phyloP scores from a whole-genome alignment of 37 sponge, comb jelly and placozoan species.

The Lycopodina hypogea region DNA sequence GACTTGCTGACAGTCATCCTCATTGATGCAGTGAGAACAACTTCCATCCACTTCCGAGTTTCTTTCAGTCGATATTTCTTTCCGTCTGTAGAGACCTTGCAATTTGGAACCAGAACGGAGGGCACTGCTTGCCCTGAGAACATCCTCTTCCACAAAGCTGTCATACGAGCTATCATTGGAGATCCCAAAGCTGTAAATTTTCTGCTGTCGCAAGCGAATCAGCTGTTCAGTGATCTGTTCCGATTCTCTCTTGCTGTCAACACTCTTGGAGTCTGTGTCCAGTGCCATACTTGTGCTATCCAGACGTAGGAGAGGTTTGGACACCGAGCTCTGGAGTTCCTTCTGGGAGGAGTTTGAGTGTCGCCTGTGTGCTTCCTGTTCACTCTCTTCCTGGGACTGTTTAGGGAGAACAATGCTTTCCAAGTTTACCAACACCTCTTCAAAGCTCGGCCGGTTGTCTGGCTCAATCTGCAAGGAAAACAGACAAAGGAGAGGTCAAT shows the following conservation, averaged over 20 bases:
- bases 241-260: slow-evolving; percentile 3
- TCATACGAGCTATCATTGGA: background rate
- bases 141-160: slow-evolving; percentile 9
- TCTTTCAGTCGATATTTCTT: background rate
- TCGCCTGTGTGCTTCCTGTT: background rate
- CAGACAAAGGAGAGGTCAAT: too few relatives aligned
- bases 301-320: slow-evolving; percentile 27
- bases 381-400: background rate
- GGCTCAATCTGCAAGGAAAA: slow-evolving; percentile 50
- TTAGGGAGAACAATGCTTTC: slow-evolving; percentile 2
- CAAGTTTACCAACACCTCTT: slow-evolving; percentile 34
- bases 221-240: background rate
- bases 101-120: too few relatives aligned
- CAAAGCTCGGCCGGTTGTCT: slow-evolving; percentile 56
- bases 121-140: too few relatives aligned
- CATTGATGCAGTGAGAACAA: too few relatives aligned
- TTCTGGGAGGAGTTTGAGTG: background rate
- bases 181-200: background rate
- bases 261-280: background rate
- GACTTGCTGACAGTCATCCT: too few relatives aligned
- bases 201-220: background rate
- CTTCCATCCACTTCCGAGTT: background rate
- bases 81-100: too few relatives aligned
- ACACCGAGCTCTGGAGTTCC: slow-evolving; percentile 26
- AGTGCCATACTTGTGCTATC: background rate